A percentile compares a stretch with the other conserved stretches of the same genome.
phyloP scores from a whole-genome alignment of 2,888 invertebrate genomes.

The Papilio elwesi region DNA sequence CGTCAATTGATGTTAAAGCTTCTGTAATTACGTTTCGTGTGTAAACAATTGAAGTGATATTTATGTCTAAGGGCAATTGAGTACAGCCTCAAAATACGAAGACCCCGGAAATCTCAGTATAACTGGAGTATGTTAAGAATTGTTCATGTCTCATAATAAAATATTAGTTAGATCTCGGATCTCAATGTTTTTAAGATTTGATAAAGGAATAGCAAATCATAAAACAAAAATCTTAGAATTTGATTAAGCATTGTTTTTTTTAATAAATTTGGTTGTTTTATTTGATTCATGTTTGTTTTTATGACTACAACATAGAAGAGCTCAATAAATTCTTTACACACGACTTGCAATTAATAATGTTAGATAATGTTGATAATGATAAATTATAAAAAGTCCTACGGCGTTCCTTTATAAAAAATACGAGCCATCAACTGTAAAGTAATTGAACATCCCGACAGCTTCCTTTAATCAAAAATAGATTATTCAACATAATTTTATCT shows the following conservation, averaged over 20 bases:
- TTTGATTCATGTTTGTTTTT: constrained; percentile 8
- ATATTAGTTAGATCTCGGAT: background rate
- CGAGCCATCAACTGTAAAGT: constrained; percentile 17
- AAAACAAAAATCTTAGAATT: background rate
- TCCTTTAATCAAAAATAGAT: constrained; percentile 38
- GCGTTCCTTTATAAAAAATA: background rate
- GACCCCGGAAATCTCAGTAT: background rate
- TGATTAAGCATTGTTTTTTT: background rate
- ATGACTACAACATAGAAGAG: background rate
- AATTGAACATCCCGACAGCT: constrained; percentile 32
- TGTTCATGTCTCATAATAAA: background rate
- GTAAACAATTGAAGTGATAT: background rate
- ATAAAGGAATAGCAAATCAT: too few relatives aligned
- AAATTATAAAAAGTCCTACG: constrained; percentile 15
- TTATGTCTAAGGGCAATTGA: background rate
- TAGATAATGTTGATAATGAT: constrained; percentile 2
- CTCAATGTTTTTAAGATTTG: too few relatives aligned
- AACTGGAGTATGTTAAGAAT: background rate
- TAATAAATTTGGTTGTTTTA: background rate
- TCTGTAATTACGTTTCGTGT: background rate
- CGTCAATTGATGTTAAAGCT: constrained; percentile 12
- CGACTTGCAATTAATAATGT: constrained; percentile 15
- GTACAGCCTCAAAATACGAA: background rate
- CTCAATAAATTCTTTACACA: constrained; percentile 8
- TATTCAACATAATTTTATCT: constrained; percentile 58